phyloP scores from a whole-genome alignment of 2,113 vertebrate genomes.

The Nycticryphes semicollaris region DNA sequence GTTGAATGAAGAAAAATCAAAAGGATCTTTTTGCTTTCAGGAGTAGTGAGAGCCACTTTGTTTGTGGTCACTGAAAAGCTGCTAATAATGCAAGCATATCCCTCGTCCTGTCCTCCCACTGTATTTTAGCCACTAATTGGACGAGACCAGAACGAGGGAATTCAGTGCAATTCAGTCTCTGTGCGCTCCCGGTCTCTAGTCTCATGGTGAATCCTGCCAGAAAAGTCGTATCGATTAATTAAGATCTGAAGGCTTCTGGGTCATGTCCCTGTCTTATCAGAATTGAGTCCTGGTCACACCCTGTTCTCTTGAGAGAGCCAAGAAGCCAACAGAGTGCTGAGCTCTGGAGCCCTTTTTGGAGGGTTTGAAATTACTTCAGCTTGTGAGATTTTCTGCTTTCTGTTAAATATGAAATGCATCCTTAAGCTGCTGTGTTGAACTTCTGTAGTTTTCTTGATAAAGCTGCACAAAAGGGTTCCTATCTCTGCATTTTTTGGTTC shows the following conservation, averaged over 20 bases:
- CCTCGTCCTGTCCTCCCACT: neutral
- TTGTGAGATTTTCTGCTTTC: neutral
- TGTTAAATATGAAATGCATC: neutral
- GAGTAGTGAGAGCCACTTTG: neutral
- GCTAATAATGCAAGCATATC: neutral
- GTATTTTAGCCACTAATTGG: conserved; percentile 31
- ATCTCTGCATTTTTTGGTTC: neutral
- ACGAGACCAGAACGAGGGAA: neutral
- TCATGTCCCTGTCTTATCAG: neutral
- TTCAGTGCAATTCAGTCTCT: neutral
- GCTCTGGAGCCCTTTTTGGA: neutral
- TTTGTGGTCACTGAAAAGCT: neutral
- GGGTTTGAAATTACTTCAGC: neutral
- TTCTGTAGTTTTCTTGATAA: neutral
- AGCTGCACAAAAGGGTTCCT: neutral
- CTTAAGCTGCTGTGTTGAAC: neutral
- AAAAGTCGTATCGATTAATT: neutral
- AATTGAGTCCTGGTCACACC: neutral
- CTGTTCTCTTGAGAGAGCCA: neutral
- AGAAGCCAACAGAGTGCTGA: neutral
- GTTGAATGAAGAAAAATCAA: neutral
- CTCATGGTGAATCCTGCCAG: conserved; percentile 15
- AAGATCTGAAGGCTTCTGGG: conserved; percentile 10
- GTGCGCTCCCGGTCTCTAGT: neutral
- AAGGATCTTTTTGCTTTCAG: neutral